A percentile compares a stretch with the other conserved stretches of the same genome.
These are phyloP conservation scores for Pollenia labialis DNA, from an alignment of 2,888 invertebrate species.

Conservation along the genomic window DNA sequence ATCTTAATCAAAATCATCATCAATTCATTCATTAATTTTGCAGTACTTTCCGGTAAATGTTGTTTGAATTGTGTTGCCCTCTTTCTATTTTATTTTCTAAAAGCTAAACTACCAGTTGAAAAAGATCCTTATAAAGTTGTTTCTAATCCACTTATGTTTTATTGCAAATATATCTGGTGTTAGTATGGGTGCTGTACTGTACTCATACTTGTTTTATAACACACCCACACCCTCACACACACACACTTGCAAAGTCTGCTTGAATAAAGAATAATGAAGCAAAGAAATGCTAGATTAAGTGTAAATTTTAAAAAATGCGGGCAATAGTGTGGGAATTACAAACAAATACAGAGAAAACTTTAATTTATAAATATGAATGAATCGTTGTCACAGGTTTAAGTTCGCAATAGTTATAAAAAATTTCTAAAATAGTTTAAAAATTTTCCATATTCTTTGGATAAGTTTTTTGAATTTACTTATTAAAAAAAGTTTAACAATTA, in stretches of 20 bases:
- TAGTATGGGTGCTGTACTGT: neutral
- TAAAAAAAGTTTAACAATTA: no score
- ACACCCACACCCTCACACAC: neutral
- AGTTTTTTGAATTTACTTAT: no score
- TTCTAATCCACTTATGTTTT: slow-evolving; percentile 57
- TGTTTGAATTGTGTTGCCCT: slow-evolving; percentile 1
- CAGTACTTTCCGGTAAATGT: neutral
- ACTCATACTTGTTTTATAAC: neutral
- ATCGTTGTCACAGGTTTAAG: no score
- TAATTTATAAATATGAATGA: no score
- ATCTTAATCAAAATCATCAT: slow-evolving; percentile 68
- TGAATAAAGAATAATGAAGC: slow-evolving; percentile 24
- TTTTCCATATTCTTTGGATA: no score
- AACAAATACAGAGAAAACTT: neutral
- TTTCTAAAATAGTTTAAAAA: no score
- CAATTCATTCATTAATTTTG: slow-evolving; percentile 64
- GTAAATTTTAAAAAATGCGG: slow-evolving; percentile 12
- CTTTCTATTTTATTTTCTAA: neutral
- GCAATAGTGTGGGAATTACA: neutral
- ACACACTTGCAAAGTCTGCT: neutral
- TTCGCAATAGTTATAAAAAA: no score
- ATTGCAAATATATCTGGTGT: slow-evolving; percentile 1
- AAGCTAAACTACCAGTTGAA: neutral
- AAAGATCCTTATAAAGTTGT: slow-evolving; percentile 36
- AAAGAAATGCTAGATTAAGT: slow-evolving; percentile 22